These are phyloP conservation scores for Gymnodraco acuticeps DNA, from an alignment of 2,797 vertebrate genomes.

Conservation along the genomic window DNA sequence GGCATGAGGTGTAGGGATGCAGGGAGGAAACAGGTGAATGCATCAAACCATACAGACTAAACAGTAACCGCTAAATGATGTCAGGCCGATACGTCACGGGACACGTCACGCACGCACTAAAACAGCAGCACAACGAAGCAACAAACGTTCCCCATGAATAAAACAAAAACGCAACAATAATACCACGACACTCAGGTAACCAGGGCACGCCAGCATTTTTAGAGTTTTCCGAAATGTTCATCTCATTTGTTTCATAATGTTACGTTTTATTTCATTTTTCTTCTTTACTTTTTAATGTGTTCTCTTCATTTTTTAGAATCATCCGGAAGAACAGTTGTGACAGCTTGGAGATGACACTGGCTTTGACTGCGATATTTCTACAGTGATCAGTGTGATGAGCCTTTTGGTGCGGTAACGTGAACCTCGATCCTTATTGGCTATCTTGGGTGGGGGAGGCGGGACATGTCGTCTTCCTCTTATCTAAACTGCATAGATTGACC, in stretches of 20 bases:
- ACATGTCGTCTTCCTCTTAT: slow-evolving; percentile 62
- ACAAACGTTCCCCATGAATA: slow-evolving; percentile 58
- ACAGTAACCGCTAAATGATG: slow-evolving; percentile 47
- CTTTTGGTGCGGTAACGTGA: slow-evolving; percentile 7
- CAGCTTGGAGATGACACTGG: slow-evolving; percentile 22
- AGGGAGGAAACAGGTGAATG: slow-evolving; percentile 35
- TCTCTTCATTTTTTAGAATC: slow-evolving; percentile 67
- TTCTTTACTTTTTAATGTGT: slow-evolving; percentile 59
- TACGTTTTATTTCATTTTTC: not conserved
- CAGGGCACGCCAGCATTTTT: slow-evolving; percentile 54
- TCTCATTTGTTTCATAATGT: slow-evolving; percentile 39
- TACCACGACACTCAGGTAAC: slow-evolving; percentile 57
- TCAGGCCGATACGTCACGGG: slow-evolving; percentile 61
- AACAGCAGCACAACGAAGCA: slow-evolving; percentile 72
- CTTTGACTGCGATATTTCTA: slow-evolving; percentile 3
- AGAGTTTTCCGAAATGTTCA: slow-evolving; percentile 37
- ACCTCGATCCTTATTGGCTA: slow-evolving; percentile 56
- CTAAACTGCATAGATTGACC: slow-evolving; percentile 85
- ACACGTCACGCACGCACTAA: slow-evolving; percentile 68
- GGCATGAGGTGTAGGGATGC: slow-evolving; percentile 23
- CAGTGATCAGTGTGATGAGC: not conserved
- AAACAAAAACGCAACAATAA: slow-evolving; percentile 34
- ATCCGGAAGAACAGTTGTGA: slow-evolving; percentile 54
- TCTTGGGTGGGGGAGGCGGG: slow-evolving; percentile 47
- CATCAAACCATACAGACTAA: slow-evolving; percentile 38